Percentiles rank a stretch among this genome's conserved stretches.
Evolutionary conservation across 2,888 invertebrate genomes (phyloP).

Genomic region (Harmothoe impar): DNA sequence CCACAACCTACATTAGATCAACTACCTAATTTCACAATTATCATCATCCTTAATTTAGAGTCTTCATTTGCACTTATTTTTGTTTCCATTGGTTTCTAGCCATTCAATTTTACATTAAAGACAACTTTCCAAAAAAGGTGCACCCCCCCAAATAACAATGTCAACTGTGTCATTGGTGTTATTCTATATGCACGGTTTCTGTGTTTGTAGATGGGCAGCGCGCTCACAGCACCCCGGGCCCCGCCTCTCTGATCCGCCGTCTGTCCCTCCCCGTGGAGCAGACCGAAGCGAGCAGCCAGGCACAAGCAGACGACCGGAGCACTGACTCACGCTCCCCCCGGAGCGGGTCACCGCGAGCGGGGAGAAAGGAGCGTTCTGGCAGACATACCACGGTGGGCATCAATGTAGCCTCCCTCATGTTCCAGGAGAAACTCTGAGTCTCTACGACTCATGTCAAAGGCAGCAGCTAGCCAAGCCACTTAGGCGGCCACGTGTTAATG

Average conservation of each 20-base stretch:
- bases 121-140: no score
- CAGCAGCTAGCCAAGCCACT: no score
- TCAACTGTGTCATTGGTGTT: no score
- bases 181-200: background rate
- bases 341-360: background rate
- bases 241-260: conserved; percentile 45
- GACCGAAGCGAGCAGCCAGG: background rate
- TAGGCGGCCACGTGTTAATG: no score
- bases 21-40: background rate
- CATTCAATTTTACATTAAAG: no score
- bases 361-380: conserved; percentile 1
- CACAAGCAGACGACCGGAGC: background rate
- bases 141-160: no score
- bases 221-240: conserved; percentile 48
- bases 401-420: conserved; percentile 17
- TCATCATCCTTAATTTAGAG: background rate
- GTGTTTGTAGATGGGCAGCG: conserved; percentile 39
- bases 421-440: conserved; percentile 29
- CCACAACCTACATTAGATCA: background rate
- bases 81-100: background rate
- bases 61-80: background rate
- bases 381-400: conserved; percentile 35
- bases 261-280: conserved; percentile 26
- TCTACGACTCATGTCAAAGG: background rate
- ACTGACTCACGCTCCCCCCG: background rate